Evolutionary conservation across 2,113 vertebrate species (phyloP), one percentile per base, ranked within the genome.

Genomic region (Sula dactylatra): DNA sequence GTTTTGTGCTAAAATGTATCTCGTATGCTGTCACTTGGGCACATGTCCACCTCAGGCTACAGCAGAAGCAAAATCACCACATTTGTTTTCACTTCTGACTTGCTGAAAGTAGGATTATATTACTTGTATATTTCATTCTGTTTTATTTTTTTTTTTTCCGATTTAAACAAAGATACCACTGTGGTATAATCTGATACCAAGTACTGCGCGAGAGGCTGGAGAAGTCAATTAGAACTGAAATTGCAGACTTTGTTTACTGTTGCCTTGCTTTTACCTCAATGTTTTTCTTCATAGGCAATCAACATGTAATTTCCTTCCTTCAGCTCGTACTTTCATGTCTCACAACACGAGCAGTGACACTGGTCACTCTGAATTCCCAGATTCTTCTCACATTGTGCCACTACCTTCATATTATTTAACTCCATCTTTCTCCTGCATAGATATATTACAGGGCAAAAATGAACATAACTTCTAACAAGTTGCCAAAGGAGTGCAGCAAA

Each of bases 101-200:
- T 91, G 87, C 70, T 95, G 93, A 95, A 97, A 95, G 88, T 80
- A 83, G 74, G 91, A 95, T 95, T 95, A 87, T 93, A 85, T 94
- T 97, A 95, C 93, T 88, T 90, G 79, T 82, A 55, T 93, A 90
- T 91, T 97, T 98, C 90, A 97, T 95, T 94, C 81, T 95, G 95
- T 42, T 42, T 42, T 42, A 88, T 94, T 96, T 65, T 86, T 94
- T 93, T 88, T 82, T 65, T 52, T 93, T 69, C 10, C 5, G 10
- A 80, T 93, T 96, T 90, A 95, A 94, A 96, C 91, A 95, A 96
- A 90, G 93, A 93, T 94, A 66, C 74, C 29, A 86, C 73, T 94
- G 95, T 95, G 70, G 47, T 90, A 96, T 80, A 85, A 91, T 86
- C 64, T 82, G 79, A 83, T 93, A 81, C 52, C 69, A 82, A 86